Evolutionary conservation across 2,113 vertebrate genomes (phyloP).

Genomic region (Phrynocephalus versicolor): DNA sequence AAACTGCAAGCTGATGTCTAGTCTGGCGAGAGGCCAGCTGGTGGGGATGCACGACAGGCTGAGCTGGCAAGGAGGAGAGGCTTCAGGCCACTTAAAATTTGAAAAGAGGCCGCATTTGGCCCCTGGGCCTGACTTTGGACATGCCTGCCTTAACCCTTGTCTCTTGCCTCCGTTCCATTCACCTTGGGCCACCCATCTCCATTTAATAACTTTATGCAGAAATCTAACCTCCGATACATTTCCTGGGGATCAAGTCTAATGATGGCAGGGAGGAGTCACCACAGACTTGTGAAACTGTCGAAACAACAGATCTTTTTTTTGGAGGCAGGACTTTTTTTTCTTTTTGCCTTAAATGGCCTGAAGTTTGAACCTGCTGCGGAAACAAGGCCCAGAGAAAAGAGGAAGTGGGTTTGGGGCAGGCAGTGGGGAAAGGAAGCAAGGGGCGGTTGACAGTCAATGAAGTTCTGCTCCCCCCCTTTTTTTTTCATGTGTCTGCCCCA

Average conservation of each 20-base stretch:
- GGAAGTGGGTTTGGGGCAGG: background rate
- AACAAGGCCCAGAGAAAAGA: conserved; percentile 7
- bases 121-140: no score
- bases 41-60: no score
- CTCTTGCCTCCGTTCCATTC: background rate
- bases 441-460: background rate
- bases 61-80: no score
- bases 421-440: background rate
- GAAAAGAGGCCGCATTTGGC: no score
- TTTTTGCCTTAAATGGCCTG: conserved; percentile 41
- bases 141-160: no score
- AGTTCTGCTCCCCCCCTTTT: background rate
- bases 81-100: no score
- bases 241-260: background rate
- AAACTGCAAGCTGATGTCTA: no score
- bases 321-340: background rate
- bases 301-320: background rate
- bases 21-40: no score
- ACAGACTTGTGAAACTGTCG: conserved; percentile 26
- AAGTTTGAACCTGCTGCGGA: conserved; percentile 31
- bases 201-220: background rate
- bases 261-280: background rate
- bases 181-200: background rate
- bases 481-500: background rate
- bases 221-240: background rate